Evolutionary conservation across 1,140 invertebrate species (phyloP), one percentile per base, ranked within the genome.

Genomic region (Tetramorium simillimum): DNA sequence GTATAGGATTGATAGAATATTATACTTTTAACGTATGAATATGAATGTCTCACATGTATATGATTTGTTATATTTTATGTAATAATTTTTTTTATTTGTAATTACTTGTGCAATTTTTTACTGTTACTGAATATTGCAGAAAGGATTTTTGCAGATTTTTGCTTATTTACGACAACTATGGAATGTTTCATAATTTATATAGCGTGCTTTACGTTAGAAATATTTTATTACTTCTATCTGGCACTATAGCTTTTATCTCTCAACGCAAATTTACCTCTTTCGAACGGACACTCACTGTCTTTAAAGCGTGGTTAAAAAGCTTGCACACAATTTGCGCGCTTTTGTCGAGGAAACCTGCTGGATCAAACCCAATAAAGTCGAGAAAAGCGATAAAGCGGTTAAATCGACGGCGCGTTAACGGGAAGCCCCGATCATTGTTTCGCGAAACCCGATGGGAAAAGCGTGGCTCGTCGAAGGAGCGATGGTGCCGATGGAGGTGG

Each of bases 341-440:
- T 60, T 63, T 82, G 56, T 46, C 72, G 37, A n/a, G 21, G 21
- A 67, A 53, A 53, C 46, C 21, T 43, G 51, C 28, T 37, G 24
- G 65, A 82, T 51, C 40, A 75, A 60, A 67, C 33, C 43, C 87
- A 81, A 84, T 76, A 88, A 72, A 88, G 33, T 46, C 56, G 63
- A 84, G 58, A 75, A 82, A 76, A 56, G 60, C 87, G 70, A 87
- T 51, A 69, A 76, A 85, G 10, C 53, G 46, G 78, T 88, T 89
- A 84, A 88, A 89, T 70, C 80, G 72, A 65, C 43, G 77, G 80
- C 80, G 40, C 69, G 80, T 84, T 84, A 84, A 84, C 80, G 69
- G 80, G 69, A 88, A 72, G 70, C 86, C 28, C 33, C 37, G 63
- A 76, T 85, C 63, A 76, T 86, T 88, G 80, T 89, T 89, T 80